Evolutionary conservation across 2,113 vertebrate genomes (phyloP).

Genomic region (Tichodroma muraria): DNA sequence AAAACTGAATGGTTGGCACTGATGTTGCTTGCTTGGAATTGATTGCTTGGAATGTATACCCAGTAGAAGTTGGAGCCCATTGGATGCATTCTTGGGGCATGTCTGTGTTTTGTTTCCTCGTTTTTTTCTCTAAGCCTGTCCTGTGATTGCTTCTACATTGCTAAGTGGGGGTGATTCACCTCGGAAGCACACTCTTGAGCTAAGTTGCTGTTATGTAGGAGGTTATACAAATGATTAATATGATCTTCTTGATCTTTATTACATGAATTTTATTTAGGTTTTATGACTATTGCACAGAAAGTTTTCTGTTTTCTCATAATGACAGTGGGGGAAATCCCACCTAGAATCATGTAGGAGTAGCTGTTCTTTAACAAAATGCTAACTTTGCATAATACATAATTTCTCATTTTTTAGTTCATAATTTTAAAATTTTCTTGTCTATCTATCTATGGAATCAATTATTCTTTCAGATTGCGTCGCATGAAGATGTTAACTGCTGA

Average conservation of each 20-base stretch:
- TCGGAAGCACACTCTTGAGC: background rate
- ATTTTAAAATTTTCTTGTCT: background rate
- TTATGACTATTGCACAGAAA: background rate
- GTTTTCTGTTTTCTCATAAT: background rate
- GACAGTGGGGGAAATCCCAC: background rate
- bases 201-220: background rate
- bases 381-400: background rate
- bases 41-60: background rate
- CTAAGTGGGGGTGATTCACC: background rate
- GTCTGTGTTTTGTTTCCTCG: background rate
- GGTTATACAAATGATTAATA: background rate
- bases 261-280: background rate
- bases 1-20: background rate
- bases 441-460: background rate
- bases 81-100: background rate
- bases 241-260: background rate
- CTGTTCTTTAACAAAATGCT: background rate
- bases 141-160: background rate
- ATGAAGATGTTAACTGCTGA: background rate
- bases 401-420: background rate
- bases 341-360: background rate
- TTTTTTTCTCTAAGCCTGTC: background rate
- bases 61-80: background rate
- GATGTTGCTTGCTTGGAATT: background rate
- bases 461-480: background rate